Conservation (phyloP, 2,113 vertebrate genomes). For the Sinocyclocheilus grahami region DNA sequence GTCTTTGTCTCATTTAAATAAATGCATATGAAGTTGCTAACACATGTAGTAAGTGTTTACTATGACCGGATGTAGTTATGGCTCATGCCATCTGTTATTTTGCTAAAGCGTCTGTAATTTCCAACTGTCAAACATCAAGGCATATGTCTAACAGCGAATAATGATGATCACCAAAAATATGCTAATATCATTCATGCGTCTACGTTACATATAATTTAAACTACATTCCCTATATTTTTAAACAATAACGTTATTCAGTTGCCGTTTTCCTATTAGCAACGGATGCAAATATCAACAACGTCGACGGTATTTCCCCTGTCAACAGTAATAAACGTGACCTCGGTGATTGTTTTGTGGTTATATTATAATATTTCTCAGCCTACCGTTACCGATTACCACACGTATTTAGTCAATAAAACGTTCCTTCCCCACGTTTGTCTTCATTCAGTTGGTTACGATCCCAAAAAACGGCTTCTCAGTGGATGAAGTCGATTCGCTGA, state of each 20-base stretch:
- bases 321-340: neutral
- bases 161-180: conserved; percentile 14
- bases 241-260: neutral
- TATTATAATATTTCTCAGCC: conserved; percentile 8
- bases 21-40: neutral
- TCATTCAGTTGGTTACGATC: neutral
- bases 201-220: neutral
- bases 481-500: neutral
- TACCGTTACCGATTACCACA: conserved; percentile 1
- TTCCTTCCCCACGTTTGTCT: neutral
- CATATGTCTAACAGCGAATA: neutral
- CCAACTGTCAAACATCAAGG: neutral
- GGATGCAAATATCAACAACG: neutral
- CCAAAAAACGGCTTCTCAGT: neutral
- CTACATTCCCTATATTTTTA: neutral
- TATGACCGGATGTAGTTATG: neutral
- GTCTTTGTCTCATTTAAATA: conserved; percentile 12
- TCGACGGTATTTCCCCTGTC: neutral
- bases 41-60: neutral
- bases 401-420: neutral
- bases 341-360: neutral
- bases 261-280: neutral
- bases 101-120: neutral
- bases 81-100: conserved; percentile 28
- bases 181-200: conserved; percentile 7